Conservation (phyloP, 2,797 vertebrate species). For the Chelonia mydas region DNA sequence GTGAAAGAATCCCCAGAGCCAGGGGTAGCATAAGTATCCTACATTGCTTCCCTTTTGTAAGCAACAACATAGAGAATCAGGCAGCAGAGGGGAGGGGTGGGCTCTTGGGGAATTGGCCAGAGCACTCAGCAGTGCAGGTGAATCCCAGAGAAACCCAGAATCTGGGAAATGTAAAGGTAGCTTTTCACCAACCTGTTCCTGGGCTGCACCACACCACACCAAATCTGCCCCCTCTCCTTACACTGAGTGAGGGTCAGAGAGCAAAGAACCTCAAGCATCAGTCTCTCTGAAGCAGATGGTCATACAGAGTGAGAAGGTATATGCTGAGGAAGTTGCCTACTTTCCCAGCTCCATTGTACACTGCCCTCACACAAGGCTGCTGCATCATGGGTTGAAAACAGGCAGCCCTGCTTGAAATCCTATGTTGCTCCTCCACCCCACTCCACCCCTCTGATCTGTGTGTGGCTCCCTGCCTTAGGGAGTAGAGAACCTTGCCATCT, state of each 20-base stretch:
- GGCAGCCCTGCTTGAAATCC: neutral
- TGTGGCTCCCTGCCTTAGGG: fast-evolving
- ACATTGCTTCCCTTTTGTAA: neutral
- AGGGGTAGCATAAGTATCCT: neutral
- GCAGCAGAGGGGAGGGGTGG: neutral
- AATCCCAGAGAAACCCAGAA: neutral
- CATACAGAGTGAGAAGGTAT: fast-evolving
- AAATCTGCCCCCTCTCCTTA: fast-evolving
- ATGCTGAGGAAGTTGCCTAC: neutral
- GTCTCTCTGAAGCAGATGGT: neutral
- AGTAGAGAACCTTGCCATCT: neutral
- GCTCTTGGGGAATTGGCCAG: neutral
- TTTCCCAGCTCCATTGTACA: neutral
- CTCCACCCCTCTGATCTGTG: fast-evolving
- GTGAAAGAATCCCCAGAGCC: neutral
- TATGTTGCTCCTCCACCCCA: neutral
- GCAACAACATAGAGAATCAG: neutral
- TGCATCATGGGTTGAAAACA: fast-evolving
- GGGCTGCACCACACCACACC: fast-evolving
- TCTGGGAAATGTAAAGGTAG: neutral
- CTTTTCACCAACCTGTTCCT: neutral
- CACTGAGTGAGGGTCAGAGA: neutral
- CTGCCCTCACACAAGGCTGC: neutral
- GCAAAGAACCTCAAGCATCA: neutral
- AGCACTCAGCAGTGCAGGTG: neutral